Evolutionary conservation across 1,140 invertebrate species (phyloP), one percentile per base, ranked within the genome.

Genomic region (Tigriopus japonicus): DNA sequence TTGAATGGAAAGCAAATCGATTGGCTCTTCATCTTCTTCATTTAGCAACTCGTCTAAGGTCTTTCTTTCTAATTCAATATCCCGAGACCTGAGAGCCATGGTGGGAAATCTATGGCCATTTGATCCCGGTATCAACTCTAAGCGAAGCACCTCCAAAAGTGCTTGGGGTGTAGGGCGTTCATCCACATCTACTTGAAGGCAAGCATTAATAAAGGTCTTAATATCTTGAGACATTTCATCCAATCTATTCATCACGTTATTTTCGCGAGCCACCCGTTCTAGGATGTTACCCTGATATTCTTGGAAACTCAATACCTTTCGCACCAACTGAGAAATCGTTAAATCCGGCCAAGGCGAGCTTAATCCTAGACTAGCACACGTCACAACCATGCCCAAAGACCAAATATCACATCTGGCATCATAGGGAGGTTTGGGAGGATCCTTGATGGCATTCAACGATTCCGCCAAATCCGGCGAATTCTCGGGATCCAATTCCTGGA

Each of bases 381-480:
- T 73, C 35, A 94, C 68, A 45, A 96, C 82, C 23, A 96, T 82
- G 51, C 87, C 92, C 59, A 94, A 72, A 2, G 87, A 84, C 92
- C 92, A 97, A 7, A 89, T 77, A 74, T 96, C 80, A 80, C 23
- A 6, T 49, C 17, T 21, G 56, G 40, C 19, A 23, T 28, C 14
- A 62, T 49, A 49, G n/a, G 45, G 45, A 21, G 45, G 45, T 21
- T 49, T 49, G 45, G 45, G 45, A 23, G 54, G n/a, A 45, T 23
- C 41, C n/a, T 19, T 35, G 53, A 21, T 62, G 17, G 13, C 19
- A 17, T 14, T 17, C 6, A 59, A 62, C 49, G 49, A 64, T 15
- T 28, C 49, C 7, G 42, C 14, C n/a, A 49, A 21, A 13, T 56
- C 62, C 3, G 40, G 41, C 41, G 45, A 45, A 41, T 28, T 60